Conservation (phyloP, 2,113 vertebrate genomes). For the Stigmatopora nigra region DNA sequence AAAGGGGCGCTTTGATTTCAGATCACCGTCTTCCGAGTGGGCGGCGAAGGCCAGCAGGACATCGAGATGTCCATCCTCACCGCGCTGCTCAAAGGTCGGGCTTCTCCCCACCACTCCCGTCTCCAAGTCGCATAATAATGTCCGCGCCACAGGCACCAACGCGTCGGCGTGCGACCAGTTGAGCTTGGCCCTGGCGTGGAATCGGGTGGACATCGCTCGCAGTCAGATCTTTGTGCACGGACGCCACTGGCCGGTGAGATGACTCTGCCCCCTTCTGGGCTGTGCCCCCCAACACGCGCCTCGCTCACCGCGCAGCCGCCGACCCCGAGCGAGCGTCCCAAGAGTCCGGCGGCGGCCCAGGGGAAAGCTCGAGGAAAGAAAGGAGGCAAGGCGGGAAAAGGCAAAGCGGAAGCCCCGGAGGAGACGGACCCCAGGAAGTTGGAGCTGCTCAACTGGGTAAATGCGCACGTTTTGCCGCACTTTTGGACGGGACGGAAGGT, state of each 20-base stretch:
- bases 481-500: too few species aligned
- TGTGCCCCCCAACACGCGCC: neutral
- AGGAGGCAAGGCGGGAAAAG: conserved; percentile 77
- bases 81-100: conserved; percentile 88
- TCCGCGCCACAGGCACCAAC: conserved; percentile 84
- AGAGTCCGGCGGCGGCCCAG: conserved; percentile 74
- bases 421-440: conserved; percentile 93
- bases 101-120: neutral
- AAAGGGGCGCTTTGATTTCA: conserved; percentile 35
- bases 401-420: conserved; percentile 80
- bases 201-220: conserved; percentile 93
- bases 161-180: conserved; percentile 90
- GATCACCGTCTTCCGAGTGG: conserved; percentile 87
- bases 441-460: conserved; percentile 88
- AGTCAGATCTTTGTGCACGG: conserved; percentile 96
- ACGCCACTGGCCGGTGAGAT: conserved; percentile 85
- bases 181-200: conserved; percentile 94
- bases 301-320: neutral
- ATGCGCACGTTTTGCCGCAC: too few species aligned
- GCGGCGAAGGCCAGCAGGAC: conserved; percentile 88
- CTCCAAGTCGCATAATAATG: too few species aligned
- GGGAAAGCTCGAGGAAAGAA: conserved; percentile 80
- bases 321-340: conserved; percentile 73
- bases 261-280: neutral
- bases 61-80: conserved; percentile 97